Evolutionary conservation across 2,888 invertebrate species (phyloP).

Genomic region (Trichacis sp.): DNA sequence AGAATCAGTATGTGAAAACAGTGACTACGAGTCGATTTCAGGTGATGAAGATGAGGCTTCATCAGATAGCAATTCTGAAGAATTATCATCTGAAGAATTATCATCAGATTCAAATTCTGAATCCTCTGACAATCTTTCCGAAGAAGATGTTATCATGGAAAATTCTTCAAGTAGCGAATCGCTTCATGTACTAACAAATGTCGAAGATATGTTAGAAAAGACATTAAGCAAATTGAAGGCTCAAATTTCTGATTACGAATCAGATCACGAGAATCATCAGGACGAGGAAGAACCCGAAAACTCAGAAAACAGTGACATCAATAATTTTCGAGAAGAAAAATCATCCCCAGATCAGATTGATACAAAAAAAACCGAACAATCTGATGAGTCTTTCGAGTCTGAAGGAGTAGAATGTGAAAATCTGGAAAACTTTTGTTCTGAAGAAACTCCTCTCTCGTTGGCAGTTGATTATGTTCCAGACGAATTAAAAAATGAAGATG

Average conservation of each 20-base stretch:
- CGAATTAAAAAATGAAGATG: slow-evolving; percentile 28
- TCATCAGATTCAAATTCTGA: slow-evolving; percentile 6
- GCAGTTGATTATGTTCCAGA: slow-evolving; percentile 45
- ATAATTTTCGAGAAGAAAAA: slow-evolving; percentile 17
- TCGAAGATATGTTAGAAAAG: slow-evolving; percentile 59
- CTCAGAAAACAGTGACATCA: slow-evolving; percentile 13
- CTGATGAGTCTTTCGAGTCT: slow-evolving; percentile 24
- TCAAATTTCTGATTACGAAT: slow-evolving; percentile 61
- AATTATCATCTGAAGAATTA: slow-evolving; percentile 21
- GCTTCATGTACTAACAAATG: slow-evolving; percentile 54
- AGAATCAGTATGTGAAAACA: slow-evolving; percentile 20
- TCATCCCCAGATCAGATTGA: slow-evolving; percentile 8
- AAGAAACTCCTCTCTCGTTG: slow-evolving; percentile 9
- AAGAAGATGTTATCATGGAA: slow-evolving; percentile 17
- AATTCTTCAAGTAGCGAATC: slow-evolving; percentile 29
- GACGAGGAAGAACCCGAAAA: slow-evolving; percentile 21
- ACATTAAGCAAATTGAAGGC: slow-evolving; percentile 63
- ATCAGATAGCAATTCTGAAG: background rate
- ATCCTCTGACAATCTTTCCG: slow-evolving; percentile 8
- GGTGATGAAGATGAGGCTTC: slow-evolving; percentile 33
- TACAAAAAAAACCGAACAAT: slow-evolving; percentile 30
- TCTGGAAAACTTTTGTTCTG: slow-evolving; percentile 6
- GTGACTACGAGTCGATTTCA: slow-evolving; percentile 26
- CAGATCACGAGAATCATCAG: slow-evolving; percentile 38
- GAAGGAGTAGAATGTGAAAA: slow-evolving; percentile 25